A percentile compares a stretch with the other conserved stretches of the same genome.
Conservation (phyloP, 1,140 invertebrate species). For the Laupala kohalensis region DNA sequence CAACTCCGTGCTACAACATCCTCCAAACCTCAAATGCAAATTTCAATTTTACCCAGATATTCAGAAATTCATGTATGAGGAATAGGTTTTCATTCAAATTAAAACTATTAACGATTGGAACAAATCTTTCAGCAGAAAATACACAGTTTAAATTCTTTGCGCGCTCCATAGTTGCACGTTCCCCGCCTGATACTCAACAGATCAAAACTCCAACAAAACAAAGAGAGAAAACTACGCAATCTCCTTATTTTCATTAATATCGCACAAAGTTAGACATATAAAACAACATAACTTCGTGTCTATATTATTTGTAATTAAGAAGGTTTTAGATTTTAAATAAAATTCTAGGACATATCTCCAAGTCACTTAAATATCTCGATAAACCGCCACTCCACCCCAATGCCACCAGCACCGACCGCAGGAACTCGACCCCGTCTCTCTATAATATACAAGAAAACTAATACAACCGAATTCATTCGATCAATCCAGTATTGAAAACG, state of each 20-base stretch:
- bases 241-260: background rate
- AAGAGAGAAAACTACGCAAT: background rate
- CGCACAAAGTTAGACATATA: background rate
- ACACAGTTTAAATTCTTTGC: background rate
- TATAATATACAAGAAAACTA: background rate
- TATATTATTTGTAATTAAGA: background rate
- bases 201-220: background rate
- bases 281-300: background rate
- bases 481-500: background rate
- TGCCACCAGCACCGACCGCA: background rate
- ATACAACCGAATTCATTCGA: background rate
- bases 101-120: background rate
- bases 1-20: too few relatives aligned
- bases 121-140: background rate
- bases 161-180: background rate
- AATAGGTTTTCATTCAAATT: too few relatives aligned
- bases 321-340: too few relatives aligned
- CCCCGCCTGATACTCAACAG: background rate
- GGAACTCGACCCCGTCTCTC: background rate
- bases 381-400: background rate
- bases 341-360: too few relatives aligned
- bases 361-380: background rate
- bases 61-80: too few relatives aligned
- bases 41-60: too few relatives aligned
- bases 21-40: too few relatives aligned